Evolutionary conservation across 2,797 vertebrate genomes (phyloP).

Genomic region (Fistularia commersonii): DNA sequence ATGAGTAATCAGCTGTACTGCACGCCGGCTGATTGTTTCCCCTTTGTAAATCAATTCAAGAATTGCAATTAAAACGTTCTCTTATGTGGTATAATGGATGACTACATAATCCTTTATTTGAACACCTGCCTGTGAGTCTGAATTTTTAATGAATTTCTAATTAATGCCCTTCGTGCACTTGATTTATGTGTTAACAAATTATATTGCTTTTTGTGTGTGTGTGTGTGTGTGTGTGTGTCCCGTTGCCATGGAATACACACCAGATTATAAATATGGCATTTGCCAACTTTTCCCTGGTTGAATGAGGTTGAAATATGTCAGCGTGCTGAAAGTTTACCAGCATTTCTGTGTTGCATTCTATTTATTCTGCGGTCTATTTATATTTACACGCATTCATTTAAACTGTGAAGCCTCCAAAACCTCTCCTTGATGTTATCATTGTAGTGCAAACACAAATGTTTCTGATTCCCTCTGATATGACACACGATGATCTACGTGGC

Average conservation of each 20-base stretch:
- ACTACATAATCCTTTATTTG: conserved; percentile 86
- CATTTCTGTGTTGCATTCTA: too few species aligned
- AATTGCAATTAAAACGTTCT: conserved; percentile 83
- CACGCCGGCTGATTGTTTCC: conserved; percentile 75
- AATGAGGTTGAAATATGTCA: conserved; percentile 9
- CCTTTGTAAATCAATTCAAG: conserved; percentile 80
- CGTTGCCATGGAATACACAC: conserved; percentile 40
- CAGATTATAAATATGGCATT: conserved; percentile 42
- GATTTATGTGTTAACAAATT: conserved; percentile 78
- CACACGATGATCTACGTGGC: too few species aligned
- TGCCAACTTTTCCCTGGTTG: conserved; percentile 17
- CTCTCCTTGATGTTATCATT: too few species aligned
- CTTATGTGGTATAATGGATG: conserved; percentile 83
- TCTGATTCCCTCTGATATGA: too few species aligned
- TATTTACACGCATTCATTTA: too few species aligned
- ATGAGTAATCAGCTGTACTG: conserved; percentile 79
- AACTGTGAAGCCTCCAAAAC: too few species aligned
- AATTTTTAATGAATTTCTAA: conserved; percentile 85
- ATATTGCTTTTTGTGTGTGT: conserved; percentile 66
- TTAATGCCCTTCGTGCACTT: conserved; percentile 82
- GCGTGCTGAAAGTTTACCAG: too few species aligned
- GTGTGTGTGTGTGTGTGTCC: conserved; percentile 18
- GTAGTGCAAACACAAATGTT: too few species aligned
- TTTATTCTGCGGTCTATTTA: too few species aligned
- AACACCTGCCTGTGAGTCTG: conserved; percentile 81